Evolutionary conservation across 2,888 invertebrate genomes (phyloP), one percentile per base, ranked within the genome.

Genomic region (Orchesella flavescens): DNA sequence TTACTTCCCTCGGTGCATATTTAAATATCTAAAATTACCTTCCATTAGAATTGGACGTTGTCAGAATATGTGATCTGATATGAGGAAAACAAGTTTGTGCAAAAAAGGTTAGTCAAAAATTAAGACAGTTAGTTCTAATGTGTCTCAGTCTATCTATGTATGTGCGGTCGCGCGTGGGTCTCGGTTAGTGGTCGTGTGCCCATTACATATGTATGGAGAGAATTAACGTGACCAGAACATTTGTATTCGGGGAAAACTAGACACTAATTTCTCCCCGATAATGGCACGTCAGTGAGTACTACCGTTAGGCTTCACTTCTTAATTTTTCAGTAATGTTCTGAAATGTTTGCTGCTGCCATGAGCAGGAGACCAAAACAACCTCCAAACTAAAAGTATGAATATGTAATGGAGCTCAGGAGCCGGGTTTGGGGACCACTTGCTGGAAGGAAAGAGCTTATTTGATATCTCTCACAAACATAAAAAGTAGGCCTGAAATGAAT

Each of bases 251-350:
- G 34, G 19, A 69, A 61, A 17, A 71, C 19, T 21, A 55, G 24
- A 69, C 49, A 78, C 77, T 78, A 69, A 78, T 69, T 69, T 78
- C 69, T 63, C 43, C 68, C 23, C 53, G 24, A 55, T 9, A 43
- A 66, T 34, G 53, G 73, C 1, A 10, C 61, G 24, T 17, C 63
- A 74, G 7, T 57, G 68, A n/a, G 66, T 23, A 17, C 44, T 76
- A 2, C 5, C 19, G 61, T 61, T 34, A 7, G 34, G 34, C 34
- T 34, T 34, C 34, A 34, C 34, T 34, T 72, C 44, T 68, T 76
- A 57, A 76, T 68, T 75, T 75, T 74, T 75, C 17, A 61, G 24
- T 61, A n/a, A 61, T 61, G 23, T 61, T 61, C 23, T 24, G 9
- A 21, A 21, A 24, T 24, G 61, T 24, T 61, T 24, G 17, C 34